Base-by-base conservation (phyloP, 2,797 vertebrate genomes). In the Chaetophractus vellerosus region DNA sequence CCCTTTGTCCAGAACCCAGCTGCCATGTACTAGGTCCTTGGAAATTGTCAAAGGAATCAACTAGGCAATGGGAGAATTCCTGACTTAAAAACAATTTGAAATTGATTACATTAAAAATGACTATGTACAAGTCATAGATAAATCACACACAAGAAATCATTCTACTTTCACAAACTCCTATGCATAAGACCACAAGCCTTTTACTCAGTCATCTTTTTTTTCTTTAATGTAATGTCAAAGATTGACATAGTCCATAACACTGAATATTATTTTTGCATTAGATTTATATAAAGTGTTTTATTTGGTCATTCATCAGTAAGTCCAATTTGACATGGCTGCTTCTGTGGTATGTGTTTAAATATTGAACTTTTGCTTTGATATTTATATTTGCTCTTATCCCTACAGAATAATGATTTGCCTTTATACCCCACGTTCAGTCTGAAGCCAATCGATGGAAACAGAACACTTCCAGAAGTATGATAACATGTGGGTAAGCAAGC, bases 11-110 rank as follows among this genome's bases (percentile, higher is more conserved):
- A 23, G 52, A 19, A 26, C 26, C 48, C 9, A 21, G 23, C 55
- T 92, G n/a, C 45, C 15, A 50, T 15, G 48, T 1, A 9, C 15
- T 15, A 68, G 28, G 14, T 72, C 55, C 66, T 88, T 45, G 93
- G 52, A 90, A 88, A 88, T 31, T 36, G 26, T 76, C 81, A 69
- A 78, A 88, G 38, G n/a, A 88, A 82, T 63, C 89, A 98, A 96
- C 95, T 88, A 96, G 91, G 96, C 88, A 90, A 71, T 64, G 88
- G 93, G 31, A 69, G 68, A 96, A 97, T 94, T 97, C 76, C 94
- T 97, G 66, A 86, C 52, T 89, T 50, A 66, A 95, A 96, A 93
- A 95, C 93, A 55, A 93, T 26, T 28, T 84, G 88, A 95, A 89
- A 23, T 90, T 6, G 93, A 96, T 90, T 0, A 91, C 78, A 50